Evolutionary conservation across 2,888 invertebrate genomes (phyloP).

Genomic region (Strigamia crassipes): DNA sequence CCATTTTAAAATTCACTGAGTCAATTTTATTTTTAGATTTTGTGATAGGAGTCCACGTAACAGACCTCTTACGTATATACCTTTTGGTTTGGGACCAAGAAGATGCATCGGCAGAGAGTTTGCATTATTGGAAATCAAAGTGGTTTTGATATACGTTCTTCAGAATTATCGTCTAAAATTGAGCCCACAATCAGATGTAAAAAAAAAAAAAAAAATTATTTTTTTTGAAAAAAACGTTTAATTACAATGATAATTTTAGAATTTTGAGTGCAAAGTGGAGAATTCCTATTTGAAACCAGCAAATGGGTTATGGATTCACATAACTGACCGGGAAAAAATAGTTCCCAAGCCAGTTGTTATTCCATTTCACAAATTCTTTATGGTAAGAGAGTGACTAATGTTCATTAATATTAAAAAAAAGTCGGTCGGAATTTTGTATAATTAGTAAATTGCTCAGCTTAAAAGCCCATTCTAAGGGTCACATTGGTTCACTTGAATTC

Average conservation of each 20-base stretch:
- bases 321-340: background rate
- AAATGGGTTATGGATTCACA: background rate
- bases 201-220: background rate
- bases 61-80: background rate
- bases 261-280: background rate
- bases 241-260: background rate
- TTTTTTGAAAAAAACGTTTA: too few species aligned
- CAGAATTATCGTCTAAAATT: background rate
- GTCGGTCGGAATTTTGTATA: too few species aligned
- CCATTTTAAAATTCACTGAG: background rate
- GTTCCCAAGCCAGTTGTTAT: background rate
- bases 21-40: background rate
- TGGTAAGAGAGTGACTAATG: background rate
- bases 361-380: background rate
- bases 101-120: slow-evolving; percentile 7
- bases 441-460: background rate
- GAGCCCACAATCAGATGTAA: background rate
- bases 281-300: background rate
- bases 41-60: background rate
- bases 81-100: slow-evolving; percentile 42
- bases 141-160: background rate
- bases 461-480: background rate
- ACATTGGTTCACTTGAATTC: too few species aligned
- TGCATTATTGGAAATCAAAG: slow-evolving; percentile 31
- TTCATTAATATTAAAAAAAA: too few species aligned